Conservation (phyloP, 2,797 vertebrate genomes). For the Chaenodraco wilsoni region DNA sequence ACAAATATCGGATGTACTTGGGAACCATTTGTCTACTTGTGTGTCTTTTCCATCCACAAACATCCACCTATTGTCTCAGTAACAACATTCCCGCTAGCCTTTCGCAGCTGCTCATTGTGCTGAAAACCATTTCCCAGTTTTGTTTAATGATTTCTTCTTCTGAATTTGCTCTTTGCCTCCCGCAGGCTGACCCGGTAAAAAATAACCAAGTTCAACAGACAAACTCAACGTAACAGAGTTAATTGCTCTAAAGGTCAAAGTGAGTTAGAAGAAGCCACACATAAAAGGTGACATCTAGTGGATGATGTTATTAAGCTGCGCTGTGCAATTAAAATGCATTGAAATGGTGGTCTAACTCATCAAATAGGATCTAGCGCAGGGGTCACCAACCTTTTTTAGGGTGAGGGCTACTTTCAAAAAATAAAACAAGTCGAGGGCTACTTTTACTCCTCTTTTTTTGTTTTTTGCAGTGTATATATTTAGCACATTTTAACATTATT, state of each 20-base stretch:
- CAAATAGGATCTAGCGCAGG: not conserved
- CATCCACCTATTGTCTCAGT: slow-evolving; percentile 41
- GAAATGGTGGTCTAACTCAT: not conserved
- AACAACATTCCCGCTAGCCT: slow-evolving; percentile 33
- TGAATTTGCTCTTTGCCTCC: slow-evolving; percentile 9
- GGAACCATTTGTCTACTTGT: slow-evolving; percentile 35
- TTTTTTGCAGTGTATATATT: too few species aligned
- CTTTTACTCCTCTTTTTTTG: too few species aligned
- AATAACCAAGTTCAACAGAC: not conserved
- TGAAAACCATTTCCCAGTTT: slow-evolving; percentile 2
- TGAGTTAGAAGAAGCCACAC: slow-evolving; percentile 24
- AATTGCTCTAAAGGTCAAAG: slow-evolving; percentile 11
- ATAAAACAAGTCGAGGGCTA: too few species aligned
- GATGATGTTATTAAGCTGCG: slow-evolving; percentile 26
- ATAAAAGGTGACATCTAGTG: slow-evolving; percentile 72
- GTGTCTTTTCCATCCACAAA: slow-evolving; percentile 22
- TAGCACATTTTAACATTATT: too few species aligned
- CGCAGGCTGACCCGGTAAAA: not conserved
- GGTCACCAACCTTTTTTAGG: too few species aligned
- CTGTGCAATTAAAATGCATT: not conserved
- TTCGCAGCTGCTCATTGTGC: slow-evolving; percentile 9
- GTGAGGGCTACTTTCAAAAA: too few species aligned
- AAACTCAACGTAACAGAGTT: not conserved
- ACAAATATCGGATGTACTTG: slow-evolving; percentile 28
- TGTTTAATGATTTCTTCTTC: slow-evolving; percentile 30